phyloP scores from a whole-genome alignment of 2,888 invertebrate genomes.

The Drosophila anceps region DNA sequence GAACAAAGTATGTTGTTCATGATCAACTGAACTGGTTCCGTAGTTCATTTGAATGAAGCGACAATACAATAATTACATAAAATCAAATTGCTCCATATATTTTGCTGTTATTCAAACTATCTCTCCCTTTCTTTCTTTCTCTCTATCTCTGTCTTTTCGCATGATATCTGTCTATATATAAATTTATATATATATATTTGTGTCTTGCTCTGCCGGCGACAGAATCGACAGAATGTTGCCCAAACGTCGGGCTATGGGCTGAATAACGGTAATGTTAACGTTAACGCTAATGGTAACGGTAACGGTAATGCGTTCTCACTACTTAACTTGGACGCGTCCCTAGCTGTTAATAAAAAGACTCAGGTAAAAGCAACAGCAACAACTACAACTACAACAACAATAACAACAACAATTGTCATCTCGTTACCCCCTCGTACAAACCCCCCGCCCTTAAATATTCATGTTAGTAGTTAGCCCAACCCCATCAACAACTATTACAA shows the following conservation, averaged over 20 bases:
- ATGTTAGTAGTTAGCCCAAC: conserved; percentile 12
- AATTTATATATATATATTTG: conserved; percentile 10
- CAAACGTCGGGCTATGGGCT: conserved; percentile 84
- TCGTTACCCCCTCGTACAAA: conserved; percentile 1
- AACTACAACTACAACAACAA: background rate
- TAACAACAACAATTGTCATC: conserved; percentile 15
- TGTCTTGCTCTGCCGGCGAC: conserved; percentile 42
- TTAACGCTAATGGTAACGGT: conserved; percentile 62
- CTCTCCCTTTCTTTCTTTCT: background rate
- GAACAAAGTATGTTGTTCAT: background rate
- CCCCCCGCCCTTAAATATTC: background rate
- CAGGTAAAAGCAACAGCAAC: conserved; percentile 81
- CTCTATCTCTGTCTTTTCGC: conserved; percentile 7
- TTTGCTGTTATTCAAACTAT: conserved; percentile 4
- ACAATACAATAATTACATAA: background rate
- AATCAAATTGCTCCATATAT: background rate
- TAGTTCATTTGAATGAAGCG: background rate
- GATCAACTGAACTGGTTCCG: background rate
- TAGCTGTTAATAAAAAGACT: conserved; percentile 84
- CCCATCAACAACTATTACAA: background rate
- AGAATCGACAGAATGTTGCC: conserved; percentile 85
- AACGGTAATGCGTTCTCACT: conserved; percentile 79
- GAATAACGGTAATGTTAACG: conserved; percentile 69
- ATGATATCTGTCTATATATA: conserved; percentile 23
- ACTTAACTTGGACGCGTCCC: conserved; percentile 84